Evolutionary conservation across 1,140 invertebrate species (phyloP), one percentile per base, ranked within the genome.

Genomic region (Penaeus chinensis): DNA sequence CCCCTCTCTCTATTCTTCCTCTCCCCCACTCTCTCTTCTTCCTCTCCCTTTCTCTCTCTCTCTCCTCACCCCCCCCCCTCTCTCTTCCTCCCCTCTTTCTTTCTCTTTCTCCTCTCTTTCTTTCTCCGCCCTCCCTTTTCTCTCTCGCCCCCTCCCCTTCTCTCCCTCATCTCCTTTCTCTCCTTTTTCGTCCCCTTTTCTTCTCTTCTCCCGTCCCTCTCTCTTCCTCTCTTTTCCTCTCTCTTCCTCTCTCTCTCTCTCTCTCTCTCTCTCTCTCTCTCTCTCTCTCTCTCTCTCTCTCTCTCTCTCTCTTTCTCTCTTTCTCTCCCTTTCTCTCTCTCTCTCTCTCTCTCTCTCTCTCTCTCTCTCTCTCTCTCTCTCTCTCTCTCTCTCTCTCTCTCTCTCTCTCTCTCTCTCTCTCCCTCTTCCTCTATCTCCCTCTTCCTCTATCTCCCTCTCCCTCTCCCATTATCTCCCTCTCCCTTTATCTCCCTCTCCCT

Each of bases 1-100:
- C 62, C 32, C 37, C 4, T 3, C 19, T 24, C 22, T 27, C 60
- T 24, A 60, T n/a, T 24, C 42, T 71, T 18, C 27, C 42, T 22
- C 37, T 32, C 20, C 74, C 42, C n/a, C 66, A 76, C 82, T 60
- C 42, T 74, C 82, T 74, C 82, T 74, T 37, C 27, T 47, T 74
- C 66, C 71, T 76, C 5, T n/a, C 42, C 42, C 77, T 47, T 7
- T 18, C 37, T 47, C 18, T 47, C 77, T 10, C 32, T 20, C 62
- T 63, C 20, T 60, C n/a, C 2, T 61, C 5, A 22, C 24, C 71
- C 42, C 71, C 42, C 71, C 18, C 16, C 42, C 16, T 18, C 71
- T 74, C 71, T 24, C 71, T 19, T 11, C 20, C 71, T 76, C 5
- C 54, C 42, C 24, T 32, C 77, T 47, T 7, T 18, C 37, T 47